Conservation (phyloP, 2,888 invertebrate genomes). For the Agrochola litura region DNA sequence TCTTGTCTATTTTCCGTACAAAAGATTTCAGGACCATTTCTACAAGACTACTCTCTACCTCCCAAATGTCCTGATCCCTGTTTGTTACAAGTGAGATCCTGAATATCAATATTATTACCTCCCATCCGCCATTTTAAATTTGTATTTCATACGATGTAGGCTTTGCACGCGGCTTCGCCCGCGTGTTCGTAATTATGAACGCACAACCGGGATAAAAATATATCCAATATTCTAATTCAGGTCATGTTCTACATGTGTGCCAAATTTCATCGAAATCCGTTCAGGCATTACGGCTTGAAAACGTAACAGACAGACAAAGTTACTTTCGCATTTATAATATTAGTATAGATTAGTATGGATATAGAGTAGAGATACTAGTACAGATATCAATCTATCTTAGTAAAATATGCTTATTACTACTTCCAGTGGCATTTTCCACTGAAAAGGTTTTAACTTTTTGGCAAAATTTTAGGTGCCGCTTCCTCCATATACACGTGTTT, state of each 20-base stretch:
- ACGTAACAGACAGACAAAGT: neutral
- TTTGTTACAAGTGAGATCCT: neutral
- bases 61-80: neutral
- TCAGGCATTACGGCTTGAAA: neutral
- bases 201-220: neutral
- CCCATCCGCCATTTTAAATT: neutral
- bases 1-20: neutral
- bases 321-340: neutral
- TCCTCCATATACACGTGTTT: conserved; percentile 42
- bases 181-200: neutral
- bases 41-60: neutral
- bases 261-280: neutral
- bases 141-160: neutral
- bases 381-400: too few species aligned
- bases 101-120: neutral
- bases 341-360: neutral
- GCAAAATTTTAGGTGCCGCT: neutral
- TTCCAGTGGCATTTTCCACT: neutral
- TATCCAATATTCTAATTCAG: neutral
- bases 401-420: neutral
- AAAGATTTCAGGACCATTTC: neutral
- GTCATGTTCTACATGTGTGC: neutral
- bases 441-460: neutral
- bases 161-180: neutral
- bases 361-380: neutral